Base-by-base conservation (phyloP, 2,888 invertebrate species). In the Leucophenga maculata region DNA sequence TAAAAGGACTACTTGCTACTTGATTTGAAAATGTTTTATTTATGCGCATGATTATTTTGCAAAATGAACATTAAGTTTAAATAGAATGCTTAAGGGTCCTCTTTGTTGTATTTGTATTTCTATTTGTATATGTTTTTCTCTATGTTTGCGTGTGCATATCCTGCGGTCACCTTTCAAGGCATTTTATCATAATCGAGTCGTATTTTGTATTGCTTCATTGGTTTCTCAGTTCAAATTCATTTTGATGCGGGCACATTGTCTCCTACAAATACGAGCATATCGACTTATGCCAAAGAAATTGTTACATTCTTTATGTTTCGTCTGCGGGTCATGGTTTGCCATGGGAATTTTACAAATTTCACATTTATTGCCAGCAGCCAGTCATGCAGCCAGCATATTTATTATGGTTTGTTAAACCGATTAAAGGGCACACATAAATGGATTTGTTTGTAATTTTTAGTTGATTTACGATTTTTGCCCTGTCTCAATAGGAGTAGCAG, bases 11-110 rank as follows among this genome's bases (percentile, higher is more conserved):
- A 46, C 22, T 3, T 46, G 46, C 6, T 82, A 78, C 82, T 81
- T 80, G 80, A 81, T 81, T 80, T 81, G 26, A 69, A 74, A 77
- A 81, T 80, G 82, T 80, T 80, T 80, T 80, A 80, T 80, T 80
- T 80, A 80, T 80, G 82, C 75, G 75, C 69, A 77, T 77, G 80
- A 80, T 80, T 80, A 80, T 80, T 80, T 64, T 46, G n/a, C 32
- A 64, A 64, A 64, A 64, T 64, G 46, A 64, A 64, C 46, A 46
- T 48, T 39, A 64, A 48, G 62, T 64, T 64, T 64, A 60, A 39
- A 60, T 60, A 60, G n/a, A 39, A 55, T 26, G 55, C 55, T 55
- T 55, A 26, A 55, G 26, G 55, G 55, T 26, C 26, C 52, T 9
- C 11, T 78, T 74, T 75, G 76, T 72, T n/a, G 14, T 73, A 69